These are phyloP conservation scores for Neomorphus geoffroyi DNA, from an alignment of 2,797 vertebrate species.

Conservation along the genomic window DNA sequence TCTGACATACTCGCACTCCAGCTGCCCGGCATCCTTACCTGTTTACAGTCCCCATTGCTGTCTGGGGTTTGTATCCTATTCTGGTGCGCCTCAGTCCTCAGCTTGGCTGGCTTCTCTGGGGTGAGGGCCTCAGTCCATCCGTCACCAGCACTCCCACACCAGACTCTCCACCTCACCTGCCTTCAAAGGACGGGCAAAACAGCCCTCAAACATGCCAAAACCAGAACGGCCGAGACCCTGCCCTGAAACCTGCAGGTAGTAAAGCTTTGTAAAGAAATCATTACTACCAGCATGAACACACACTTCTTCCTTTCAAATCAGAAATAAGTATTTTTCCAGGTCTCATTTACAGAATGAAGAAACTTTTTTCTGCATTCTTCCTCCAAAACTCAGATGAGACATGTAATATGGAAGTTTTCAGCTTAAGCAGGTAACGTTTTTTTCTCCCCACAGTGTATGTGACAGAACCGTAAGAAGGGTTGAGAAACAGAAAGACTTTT, in stretches of 20 bases:
- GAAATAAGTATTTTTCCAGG: neutral
- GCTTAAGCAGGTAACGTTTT: neutral
- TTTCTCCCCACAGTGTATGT: no score
- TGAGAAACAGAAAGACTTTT: neutral
- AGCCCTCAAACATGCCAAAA: neutral
- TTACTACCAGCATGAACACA: fast-evolving
- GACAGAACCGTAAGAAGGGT: neutral
- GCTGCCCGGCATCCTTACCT: neutral
- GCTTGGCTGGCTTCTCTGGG: no score
- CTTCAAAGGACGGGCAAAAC: fast-evolving
- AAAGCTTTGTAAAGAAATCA: neutral
- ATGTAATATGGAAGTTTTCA: neutral
- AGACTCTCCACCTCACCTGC: no score
- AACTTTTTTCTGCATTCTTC: neutral
- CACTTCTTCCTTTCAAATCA: neutral
- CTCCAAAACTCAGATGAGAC: neutral
- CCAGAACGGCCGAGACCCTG: neutral
- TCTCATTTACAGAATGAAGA: neutral
- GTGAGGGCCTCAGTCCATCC: neutral
- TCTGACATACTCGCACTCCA: no score
- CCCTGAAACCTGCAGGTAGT: neutral
- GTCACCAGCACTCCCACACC: neutral
- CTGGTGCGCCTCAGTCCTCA: neutral
- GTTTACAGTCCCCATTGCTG: neutral
- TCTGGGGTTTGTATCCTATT: neutral